Conservation (phyloP, 2,888 invertebrate species). For the Copidosoma aretas region DNA sequence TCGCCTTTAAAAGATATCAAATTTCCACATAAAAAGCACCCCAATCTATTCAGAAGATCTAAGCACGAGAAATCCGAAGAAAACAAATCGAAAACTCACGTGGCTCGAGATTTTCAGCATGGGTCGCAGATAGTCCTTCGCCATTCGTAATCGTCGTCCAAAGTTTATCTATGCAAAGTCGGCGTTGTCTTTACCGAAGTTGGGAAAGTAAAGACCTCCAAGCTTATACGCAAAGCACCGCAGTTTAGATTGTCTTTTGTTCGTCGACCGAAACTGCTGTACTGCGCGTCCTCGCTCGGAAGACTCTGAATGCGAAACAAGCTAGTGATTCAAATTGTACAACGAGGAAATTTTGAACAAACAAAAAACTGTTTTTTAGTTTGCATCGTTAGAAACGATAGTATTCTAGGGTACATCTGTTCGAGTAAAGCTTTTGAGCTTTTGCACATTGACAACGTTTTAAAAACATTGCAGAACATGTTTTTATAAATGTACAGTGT, state of each 20-base stretch:
- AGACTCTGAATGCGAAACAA: background rate
- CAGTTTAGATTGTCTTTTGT: constrained; percentile 14
- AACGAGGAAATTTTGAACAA: too few species aligned
- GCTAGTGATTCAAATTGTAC: background rate
- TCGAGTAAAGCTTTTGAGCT: too few species aligned
- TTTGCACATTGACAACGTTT: too few species aligned
- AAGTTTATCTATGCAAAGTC: constrained; percentile 8
- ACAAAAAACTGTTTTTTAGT: too few species aligned
- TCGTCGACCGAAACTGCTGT: constrained; percentile 6
- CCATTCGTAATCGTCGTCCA: constrained; percentile 9
- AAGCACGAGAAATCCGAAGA: too few species aligned
- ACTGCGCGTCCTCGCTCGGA: background rate
- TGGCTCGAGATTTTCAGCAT: background rate
- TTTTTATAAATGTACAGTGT: too few species aligned
- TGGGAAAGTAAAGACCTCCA: constrained; percentile 2
- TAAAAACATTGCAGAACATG: too few species aligned
- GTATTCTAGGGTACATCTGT: too few species aligned
- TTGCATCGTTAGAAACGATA: too few species aligned
- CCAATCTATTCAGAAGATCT: too few species aligned
- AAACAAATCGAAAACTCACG: constrained; percentile 3
- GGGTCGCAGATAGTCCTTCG: constrained; percentile 11
- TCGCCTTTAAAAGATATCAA: too few species aligned
- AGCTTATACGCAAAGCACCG: constrained; percentile 14
- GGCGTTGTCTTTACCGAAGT: background rate
- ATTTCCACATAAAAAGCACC: too few species aligned